Conservation (phyloP, 1,140 invertebrate genomes). For the Drosophila obscura region DNA sequence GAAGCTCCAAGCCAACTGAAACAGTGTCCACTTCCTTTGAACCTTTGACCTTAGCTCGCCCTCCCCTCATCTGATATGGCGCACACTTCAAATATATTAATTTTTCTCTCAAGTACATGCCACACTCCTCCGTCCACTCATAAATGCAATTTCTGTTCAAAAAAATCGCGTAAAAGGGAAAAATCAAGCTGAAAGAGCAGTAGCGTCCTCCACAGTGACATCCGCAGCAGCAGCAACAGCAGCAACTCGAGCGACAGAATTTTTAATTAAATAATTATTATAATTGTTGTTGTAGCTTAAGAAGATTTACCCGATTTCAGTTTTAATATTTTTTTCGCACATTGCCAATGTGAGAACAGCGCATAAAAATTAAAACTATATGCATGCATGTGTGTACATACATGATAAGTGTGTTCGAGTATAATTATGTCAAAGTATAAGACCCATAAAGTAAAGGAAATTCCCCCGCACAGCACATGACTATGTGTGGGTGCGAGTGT, state of each 20-base stretch:
- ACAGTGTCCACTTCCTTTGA: conserved; percentile 12
- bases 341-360: conserved; percentile 22
- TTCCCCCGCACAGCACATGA: conserved; percentile 17
- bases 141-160: conserved; percentile 66
- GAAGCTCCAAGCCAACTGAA: background rate
- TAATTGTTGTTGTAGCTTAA: conserved; percentile 76
- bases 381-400: conserved; percentile 13
- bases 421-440: conserved; percentile 73
- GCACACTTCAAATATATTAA: conserved; percentile 69
- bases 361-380: conserved; percentile 32
- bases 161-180: conserved; percentile 30
- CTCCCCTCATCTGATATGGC: conserved; percentile 11
- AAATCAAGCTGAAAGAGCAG: conserved; percentile 35
- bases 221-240: conserved; percentile 10
- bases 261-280: conserved; percentile 80
- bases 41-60: background rate
- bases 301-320: conserved; percentile 56
- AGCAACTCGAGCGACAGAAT: conserved; percentile 48
- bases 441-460: conserved; percentile 59
- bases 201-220: background rate
- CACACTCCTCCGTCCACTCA: conserved; percentile 31
- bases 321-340: conserved; percentile 49
- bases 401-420: conserved; percentile 11
- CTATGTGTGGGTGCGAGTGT: background rate
- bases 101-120: conserved; percentile 48